Conservation (phyloP, 2,113 vertebrate species). For the Stercorarius parasiticus region DNA sequence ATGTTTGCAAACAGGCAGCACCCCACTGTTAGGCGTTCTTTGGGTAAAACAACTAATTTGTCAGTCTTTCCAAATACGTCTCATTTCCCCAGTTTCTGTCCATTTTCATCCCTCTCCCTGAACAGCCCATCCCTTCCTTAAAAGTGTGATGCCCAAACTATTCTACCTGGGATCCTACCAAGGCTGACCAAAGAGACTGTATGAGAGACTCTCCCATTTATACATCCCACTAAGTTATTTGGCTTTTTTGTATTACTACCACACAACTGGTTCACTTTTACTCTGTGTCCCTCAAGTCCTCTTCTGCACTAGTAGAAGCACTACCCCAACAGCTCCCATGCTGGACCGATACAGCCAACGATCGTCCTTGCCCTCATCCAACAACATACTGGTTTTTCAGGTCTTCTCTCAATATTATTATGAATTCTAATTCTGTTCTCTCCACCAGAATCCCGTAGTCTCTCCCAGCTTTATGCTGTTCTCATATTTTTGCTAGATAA, state of each 20-base stretch:
- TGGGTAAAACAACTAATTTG: background rate
- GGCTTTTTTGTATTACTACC: background rate
- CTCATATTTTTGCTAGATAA: background rate
- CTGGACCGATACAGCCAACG: too few species aligned
- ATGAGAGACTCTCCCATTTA: background rate
- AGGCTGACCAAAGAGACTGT: background rate
- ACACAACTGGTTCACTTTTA: background rate
- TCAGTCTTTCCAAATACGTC: background rate
- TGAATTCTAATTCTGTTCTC: background rate
- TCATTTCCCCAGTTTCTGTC: background rate
- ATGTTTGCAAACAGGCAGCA: background rate
- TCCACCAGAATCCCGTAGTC: background rate
- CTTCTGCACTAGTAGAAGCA: background rate
- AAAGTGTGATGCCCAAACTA: background rate
- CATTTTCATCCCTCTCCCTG: background rate
- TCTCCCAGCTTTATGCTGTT: background rate
- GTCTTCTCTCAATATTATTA: background rate
- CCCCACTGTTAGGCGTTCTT: accelerated
- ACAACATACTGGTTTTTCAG: background rate
- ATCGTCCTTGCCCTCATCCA: background rate
- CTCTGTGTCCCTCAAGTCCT: background rate
- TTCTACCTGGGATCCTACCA: background rate
- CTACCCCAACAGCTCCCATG: background rate
- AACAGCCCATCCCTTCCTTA: background rate
- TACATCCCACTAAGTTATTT: background rate